phyloP scores from a whole-genome alignment of 1,140 invertebrate species.

The Teleogryllus occipitalis region DNA sequence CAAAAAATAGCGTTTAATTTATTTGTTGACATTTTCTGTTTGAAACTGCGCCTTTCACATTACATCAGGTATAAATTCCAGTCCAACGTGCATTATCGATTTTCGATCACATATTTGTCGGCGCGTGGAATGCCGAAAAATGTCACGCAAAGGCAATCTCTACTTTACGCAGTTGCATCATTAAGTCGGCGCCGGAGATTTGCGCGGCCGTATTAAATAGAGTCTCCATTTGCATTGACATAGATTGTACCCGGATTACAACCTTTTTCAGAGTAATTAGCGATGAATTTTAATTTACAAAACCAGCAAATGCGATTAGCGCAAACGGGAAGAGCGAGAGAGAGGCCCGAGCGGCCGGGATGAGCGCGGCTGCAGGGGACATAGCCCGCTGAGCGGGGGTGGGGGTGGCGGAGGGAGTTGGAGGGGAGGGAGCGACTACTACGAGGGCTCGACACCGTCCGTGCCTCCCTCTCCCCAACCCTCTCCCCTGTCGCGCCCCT shows the following conservation, averaged over 20 bases:
- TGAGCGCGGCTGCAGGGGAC: neutral
- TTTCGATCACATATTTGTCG: neutral
- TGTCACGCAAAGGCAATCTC: neutral
- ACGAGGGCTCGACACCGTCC: neutral
- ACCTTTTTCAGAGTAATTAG: conserved; percentile 21
- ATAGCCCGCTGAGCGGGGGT: neutral
- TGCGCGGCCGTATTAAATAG: neutral
- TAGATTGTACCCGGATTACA: conserved; percentile 17
- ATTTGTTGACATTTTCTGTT: no score
- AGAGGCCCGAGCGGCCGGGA: neutral
- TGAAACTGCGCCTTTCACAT: no score
- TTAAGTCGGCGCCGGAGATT: neutral
- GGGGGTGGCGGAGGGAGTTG: neutral
- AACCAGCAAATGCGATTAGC: conserved; percentile 23
- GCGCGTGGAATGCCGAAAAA: neutral
- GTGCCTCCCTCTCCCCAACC: neutral
- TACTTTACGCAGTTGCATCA: neutral
- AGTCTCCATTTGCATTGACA: conserved; percentile 6
- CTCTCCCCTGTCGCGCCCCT: neutral
- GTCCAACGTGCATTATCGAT: no score
- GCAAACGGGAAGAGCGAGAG: conserved; percentile 4
- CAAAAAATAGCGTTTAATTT: no score
- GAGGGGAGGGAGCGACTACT: neutral
- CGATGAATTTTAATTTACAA: conserved; percentile 24
- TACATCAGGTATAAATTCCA: no score